Conservation (phyloP, 2,113 vertebrate species). For the Piaya cayana region DNA sequence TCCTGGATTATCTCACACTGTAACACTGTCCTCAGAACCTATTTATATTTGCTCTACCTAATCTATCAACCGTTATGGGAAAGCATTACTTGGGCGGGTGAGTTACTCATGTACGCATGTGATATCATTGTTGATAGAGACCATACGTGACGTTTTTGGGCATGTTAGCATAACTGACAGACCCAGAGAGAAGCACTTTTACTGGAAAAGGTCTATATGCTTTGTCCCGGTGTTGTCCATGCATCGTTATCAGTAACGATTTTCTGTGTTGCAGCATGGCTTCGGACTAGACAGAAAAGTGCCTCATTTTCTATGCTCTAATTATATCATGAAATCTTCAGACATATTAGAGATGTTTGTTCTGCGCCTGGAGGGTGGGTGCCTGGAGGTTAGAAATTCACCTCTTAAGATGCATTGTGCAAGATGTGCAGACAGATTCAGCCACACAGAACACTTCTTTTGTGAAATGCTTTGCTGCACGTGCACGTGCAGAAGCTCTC, state of each 20-base stretch:
- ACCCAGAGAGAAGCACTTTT: background rate
- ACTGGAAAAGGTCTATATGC: background rate
- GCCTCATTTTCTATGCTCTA: background rate
- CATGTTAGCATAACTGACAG: background rate
- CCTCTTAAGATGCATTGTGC: background rate
- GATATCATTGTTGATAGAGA: constrained; percentile 5
- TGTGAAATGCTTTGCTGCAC: background rate
- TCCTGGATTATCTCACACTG: constrained; percentile 33
- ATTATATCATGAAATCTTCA: background rate
- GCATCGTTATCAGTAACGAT: background rate
- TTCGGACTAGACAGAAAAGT: background rate
- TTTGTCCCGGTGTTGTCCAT: background rate
- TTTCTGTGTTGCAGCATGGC: background rate
- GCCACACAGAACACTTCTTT: background rate
- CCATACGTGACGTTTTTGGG: constrained; percentile 18
- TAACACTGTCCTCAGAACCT: constrained; percentile 16
- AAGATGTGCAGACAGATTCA: background rate
- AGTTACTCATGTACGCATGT: background rate
- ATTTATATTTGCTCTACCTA: constrained; percentile 56
- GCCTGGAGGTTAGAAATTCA: background rate
- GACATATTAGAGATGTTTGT: background rate
- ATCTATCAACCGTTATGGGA: constrained; percentile 8
- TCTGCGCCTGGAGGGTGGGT: background rate
- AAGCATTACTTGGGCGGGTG: constrained; percentile 11
- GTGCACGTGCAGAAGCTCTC: background rate